Evolutionary conservation across 1,140 invertebrate species (phyloP).

Genomic region (Hydropsyche tenuis): DNA sequence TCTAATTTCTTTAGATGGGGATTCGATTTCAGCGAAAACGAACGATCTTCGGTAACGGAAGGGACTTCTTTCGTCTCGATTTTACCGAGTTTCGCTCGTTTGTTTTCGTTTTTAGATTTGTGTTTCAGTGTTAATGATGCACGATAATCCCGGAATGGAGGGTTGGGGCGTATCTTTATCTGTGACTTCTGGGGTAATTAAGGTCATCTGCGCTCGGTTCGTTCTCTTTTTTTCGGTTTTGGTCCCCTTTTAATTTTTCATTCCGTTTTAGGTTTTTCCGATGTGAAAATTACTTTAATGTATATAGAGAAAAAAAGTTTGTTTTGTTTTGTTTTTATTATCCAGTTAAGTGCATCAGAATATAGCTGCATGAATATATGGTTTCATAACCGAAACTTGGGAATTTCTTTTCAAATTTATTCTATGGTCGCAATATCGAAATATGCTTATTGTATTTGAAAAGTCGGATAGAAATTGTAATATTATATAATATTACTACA

Average conservation of each 20-base stretch:
- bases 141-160: conserved; percentile 4
- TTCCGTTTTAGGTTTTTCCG: not conserved
- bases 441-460: too few species aligned
- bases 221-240: not conserved
- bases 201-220: not conserved
- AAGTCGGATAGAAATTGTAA: too few species aligned
- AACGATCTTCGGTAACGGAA: not conserved
- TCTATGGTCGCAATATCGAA: too few species aligned
- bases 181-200: not conserved
- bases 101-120: conserved; percentile 16
- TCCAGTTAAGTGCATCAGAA: too few species aligned
- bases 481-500: too few species aligned
- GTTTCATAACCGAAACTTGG: too few species aligned
- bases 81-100: not conserved
- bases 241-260: not conserved
- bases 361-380: too few species aligned
- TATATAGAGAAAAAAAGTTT: too few species aligned
- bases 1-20: not conserved
- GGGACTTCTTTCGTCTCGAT: too few species aligned
- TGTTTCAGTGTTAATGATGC: conserved; percentile 23
- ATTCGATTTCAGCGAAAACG: too few species aligned
- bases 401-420: too few species aligned
- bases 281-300: not conserved
- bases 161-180: conserved; percentile 1
- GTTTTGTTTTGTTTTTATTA: too few species aligned